phyloP scores from a whole-genome alignment of 2,888 invertebrate genomes.

The Pteria penguin region DNA sequence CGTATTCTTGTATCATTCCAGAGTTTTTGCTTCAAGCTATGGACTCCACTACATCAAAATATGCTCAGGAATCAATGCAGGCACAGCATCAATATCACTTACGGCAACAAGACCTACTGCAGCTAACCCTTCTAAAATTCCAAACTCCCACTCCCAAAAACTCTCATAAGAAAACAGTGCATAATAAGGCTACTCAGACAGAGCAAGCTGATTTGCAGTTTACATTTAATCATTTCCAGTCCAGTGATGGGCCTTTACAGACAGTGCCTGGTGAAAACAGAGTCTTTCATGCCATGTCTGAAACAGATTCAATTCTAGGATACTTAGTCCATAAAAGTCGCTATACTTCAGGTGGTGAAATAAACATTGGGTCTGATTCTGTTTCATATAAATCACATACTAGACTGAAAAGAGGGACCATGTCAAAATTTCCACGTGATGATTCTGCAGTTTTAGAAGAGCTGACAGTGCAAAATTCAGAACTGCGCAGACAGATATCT shows the following conservation, averaged over 20 bases:
- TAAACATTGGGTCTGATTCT: constrained; percentile 1
- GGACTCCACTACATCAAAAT: constrained; percentile 75
- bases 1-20: too few relatives aligned
- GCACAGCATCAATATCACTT: constrained; percentile 87
- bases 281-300: constrained; percentile 62
- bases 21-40: constrained; percentile 85
- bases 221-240: constrained; percentile 5
- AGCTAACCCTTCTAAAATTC: constrained; percentile 44
- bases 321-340: constrained; percentile 53
- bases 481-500: constrained; percentile 70
- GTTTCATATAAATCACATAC: constrained; percentile 13
- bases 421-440: constrained; percentile 63
- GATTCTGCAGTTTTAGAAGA: constrained; percentile 73
- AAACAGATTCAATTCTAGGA: constrained; percentile 71
- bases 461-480: constrained; percentile 71
- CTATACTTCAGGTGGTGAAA: constrained; percentile 22
- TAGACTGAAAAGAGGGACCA: neutral
- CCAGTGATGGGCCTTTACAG: neutral
- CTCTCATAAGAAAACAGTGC: constrained; percentile 24
- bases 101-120: constrained; percentile 82
- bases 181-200: constrained; percentile 46
- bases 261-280: constrained; percentile 31
- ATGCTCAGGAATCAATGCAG: constrained; percentile 86
- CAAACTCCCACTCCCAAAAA: constrained; percentile 16
- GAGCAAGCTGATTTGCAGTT: constrained; percentile 13